These are phyloP conservation scores for Tetramorium parvispinum DNA, from an alignment of 1,140 invertebrate species.

Conservation along the genomic window DNA sequence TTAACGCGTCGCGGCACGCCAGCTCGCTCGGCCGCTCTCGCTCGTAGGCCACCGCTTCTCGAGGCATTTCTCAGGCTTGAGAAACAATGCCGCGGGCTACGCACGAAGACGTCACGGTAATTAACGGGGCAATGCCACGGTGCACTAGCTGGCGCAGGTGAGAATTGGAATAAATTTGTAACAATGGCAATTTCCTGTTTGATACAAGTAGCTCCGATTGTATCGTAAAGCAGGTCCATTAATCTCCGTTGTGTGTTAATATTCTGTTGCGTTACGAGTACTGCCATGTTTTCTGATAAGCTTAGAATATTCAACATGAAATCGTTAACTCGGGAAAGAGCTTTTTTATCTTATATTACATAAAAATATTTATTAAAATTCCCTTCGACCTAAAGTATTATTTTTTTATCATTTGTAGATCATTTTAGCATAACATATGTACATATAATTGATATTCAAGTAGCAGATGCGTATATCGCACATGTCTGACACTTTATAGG, in stretches of 20 bases:
- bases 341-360: neutral
- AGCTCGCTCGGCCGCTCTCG: constrained; percentile 58
- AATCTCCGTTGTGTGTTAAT: constrained; percentile 5
- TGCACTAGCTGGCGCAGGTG: neutral
- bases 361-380: constrained; percentile 1
- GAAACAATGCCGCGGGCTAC: constrained; percentile 28
- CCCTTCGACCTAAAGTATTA: neutral
- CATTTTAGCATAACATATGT: neutral
- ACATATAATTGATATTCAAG: neutral
- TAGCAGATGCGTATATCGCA: constrained; percentile 42
- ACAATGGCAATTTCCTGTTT: constrained; percentile 2
- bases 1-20: constrained; percentile 75
- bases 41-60: constrained; percentile 64
- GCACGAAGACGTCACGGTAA: constrained; percentile 57
- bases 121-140: constrained; percentile 22
- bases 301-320: neutral
- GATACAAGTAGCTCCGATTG: neutral
- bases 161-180: constrained; percentile 38
- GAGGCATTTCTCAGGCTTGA: constrained; percentile 59
- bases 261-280: neutral
- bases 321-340: neutral
- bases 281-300: neutral
- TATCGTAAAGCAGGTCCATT: neutral
- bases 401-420: neutral
- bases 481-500: constrained; percentile 41